Conservation (phyloP, 2,113 vertebrate genomes). For the Cephalopholis sonnerati region DNA sequence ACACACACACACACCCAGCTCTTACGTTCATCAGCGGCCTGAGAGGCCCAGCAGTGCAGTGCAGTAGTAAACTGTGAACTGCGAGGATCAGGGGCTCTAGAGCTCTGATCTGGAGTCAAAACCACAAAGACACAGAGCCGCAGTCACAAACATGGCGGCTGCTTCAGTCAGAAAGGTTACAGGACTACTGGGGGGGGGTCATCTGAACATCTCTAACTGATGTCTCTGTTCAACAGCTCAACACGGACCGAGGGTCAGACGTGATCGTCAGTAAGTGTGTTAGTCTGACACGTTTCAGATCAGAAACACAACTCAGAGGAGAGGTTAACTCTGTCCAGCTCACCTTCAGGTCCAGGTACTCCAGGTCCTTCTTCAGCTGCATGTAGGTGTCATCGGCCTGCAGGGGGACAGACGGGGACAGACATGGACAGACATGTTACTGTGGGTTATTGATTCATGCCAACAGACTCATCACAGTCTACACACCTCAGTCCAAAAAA, state of each 20-base stretch:
- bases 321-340: constrained; percentile 28
- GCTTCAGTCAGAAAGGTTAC: constrained; percentile 28
- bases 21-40: constrained; percentile 95
- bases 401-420: constrained; percentile 54
- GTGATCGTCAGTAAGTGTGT: constrained; percentile 25
- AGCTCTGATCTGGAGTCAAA: constrained; percentile 96
- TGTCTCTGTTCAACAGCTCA: too few species aligned
- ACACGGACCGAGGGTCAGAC: not conserved
- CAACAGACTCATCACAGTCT: too few species aligned
- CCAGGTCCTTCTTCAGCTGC: constrained; percentile 96
- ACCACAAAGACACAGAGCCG: constrained; percentile 88
- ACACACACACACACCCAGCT: constrained; percentile 70
- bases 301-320: not conserved
- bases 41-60: constrained; percentile 94
- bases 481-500: too few species aligned
- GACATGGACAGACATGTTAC: constrained; percentile 8
- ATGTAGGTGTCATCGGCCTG: constrained; percentile 95
- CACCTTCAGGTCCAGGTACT: constrained; percentile 97
- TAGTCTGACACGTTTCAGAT: constrained; percentile 40
- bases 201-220: constrained; percentile 18
- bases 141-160: constrained; percentile 65
- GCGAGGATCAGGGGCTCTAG: constrained; percentile 98
- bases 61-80: constrained; percentile 98
- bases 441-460: constrained; percentile 5
- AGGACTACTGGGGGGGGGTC: constrained; percentile 21